These are phyloP conservation scores for Rhodophaea formosa DNA, from an alignment of 2,888 invertebrate genomes.

Conservation along the genomic window DNA sequence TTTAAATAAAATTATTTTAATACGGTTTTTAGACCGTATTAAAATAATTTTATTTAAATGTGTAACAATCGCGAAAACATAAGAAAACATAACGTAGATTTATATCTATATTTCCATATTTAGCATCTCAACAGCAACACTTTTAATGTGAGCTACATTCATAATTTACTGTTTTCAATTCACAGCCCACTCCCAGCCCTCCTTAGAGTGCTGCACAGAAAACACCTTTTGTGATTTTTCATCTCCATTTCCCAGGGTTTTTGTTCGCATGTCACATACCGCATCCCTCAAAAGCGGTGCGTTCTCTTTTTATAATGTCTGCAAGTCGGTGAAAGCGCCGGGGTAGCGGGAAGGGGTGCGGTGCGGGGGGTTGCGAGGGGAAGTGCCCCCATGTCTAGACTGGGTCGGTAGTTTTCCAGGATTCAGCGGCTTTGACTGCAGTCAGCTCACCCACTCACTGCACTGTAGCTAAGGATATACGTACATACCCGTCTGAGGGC, in stretches of 20 bases:
- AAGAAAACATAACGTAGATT: no score
- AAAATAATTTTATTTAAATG: no score
- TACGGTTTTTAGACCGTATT: no score
- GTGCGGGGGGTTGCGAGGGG: conserved; percentile 52
- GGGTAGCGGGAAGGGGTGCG: conserved; percentile 45
- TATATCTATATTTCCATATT: no score
- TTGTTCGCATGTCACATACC: conserved; percentile 60
- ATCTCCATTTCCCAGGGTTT: conserved; percentile 53
- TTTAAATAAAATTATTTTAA: no score
- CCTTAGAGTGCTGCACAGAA: conserved; percentile 37
- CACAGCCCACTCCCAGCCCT: conserved; percentile 19
- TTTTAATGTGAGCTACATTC: not conserved
- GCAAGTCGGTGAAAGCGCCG: conserved; percentile 72
- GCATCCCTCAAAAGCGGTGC: conserved; percentile 67
- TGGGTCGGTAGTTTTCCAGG: conserved; percentile 82
- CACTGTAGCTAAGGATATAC: conserved; percentile 60
- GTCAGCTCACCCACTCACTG: conserved; percentile 78
- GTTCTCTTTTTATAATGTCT: conserved; percentile 73
- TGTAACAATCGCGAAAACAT: no score
- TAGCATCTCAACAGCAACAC: no score
- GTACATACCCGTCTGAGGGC: conserved; percentile 66
- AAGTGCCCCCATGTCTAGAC: conserved; percentile 81
- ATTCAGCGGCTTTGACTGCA: conserved; percentile 79
- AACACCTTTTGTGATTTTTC: conserved; percentile 52
- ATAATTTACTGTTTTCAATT: conserved; percentile 13